These are phyloP conservation scores for Centropus unirufus DNA, from an alignment of 2,113 vertebrate species.

Conservation along the genomic window DNA sequence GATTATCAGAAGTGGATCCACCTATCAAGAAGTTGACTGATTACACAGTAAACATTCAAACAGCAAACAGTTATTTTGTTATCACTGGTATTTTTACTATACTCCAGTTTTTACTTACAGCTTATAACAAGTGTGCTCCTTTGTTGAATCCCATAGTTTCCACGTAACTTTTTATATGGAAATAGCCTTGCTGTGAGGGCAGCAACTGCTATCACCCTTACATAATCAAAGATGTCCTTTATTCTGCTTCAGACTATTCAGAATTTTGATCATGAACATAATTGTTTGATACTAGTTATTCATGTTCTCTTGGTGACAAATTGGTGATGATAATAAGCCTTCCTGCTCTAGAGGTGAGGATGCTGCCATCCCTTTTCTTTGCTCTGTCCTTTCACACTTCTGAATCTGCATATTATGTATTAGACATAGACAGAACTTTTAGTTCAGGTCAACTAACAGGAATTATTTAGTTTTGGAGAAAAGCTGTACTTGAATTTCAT, in stretches of 20 bases:
- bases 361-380: not conserved
- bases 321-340: not conserved
- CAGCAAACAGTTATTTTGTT: not conserved
- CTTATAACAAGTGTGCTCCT: not conserved
- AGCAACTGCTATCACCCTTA: not conserved
- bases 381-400: not conserved
- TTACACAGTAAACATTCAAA: not conserved
- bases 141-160: not conserved
- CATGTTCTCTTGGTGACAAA: not conserved
- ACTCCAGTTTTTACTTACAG: not conserved
- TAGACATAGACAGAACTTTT: not conserved
- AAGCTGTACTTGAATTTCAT: not conserved
- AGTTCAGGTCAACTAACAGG: not conserved
- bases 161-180: not conserved
- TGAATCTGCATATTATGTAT: not conserved
- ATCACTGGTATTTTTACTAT: not conserved
- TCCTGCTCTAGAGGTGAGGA: not conserved
- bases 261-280: not conserved
- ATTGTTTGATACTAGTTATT: not conserved
- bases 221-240: not conserved
- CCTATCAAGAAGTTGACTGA: not conserved
- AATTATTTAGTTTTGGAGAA: not conserved
- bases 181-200: constrained; percentile 11
- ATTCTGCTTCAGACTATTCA: not conserved
- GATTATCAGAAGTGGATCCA: not conserved